Base-by-base conservation (phyloP, 2,888 invertebrate species). In the Sesia apiformis region DNA sequence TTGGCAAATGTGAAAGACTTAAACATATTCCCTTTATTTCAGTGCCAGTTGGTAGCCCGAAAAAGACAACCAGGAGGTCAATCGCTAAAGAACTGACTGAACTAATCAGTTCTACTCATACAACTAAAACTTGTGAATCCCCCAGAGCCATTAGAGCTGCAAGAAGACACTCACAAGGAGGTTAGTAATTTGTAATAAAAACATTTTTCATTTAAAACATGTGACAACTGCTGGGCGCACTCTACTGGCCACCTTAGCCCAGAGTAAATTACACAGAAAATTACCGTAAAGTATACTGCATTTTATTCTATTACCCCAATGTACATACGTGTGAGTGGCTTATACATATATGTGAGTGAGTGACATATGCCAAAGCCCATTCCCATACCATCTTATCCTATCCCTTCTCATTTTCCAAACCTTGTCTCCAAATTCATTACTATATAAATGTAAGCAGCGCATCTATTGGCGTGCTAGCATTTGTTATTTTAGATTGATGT, bases 71-170 rank as follows among this genome's bases (percentile, higher is more conserved):
- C 78, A 73, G 61, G 81, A 84, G 8, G 58, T 70, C 39, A 0
- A n/a, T 52, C 7, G 52, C n/a, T 38, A 56, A 60, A 40, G 84
- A 79, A 49, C 56, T 63, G 8, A 84, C 77, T 57, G 68, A 79
- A 6, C 72, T 87, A 43, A 77, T 76, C 8, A 72, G 67, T 56
- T 84, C 84, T 3, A 84, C 83, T 58, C 74, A 73, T 39, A 69
- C 78, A 6, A 61, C 70, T 8, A 69, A 68, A 41, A 63, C 51
- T 52, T 58, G 66, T 53, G 81, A 78, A 38, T 84, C 88, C 0
- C 88, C 89, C 2, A 75, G 88, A 63, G 83, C 88, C n/a, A 86
- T 73, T 54, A 69, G 89, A 55, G 86, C 85, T 52, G 66, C 78
- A 5, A 74, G 87, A 52, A 74, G 88, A 56, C 76, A 59, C 53